Conservation (phyloP, 2,888 invertebrate species). For the Erannis defoliaria region DNA sequence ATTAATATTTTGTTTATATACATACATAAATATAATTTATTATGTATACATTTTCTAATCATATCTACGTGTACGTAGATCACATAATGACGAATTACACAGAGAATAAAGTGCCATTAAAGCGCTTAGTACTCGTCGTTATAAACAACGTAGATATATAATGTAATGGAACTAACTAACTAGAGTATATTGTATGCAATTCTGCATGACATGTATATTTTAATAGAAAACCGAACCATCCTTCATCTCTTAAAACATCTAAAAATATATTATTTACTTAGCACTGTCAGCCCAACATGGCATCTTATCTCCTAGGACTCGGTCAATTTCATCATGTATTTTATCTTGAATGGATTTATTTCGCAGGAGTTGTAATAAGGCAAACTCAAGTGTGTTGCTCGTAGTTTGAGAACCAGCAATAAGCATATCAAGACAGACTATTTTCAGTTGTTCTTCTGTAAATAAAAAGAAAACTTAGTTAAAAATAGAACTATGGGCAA, state of each 20-base stretch:
- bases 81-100: no score
- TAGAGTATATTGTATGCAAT: no score
- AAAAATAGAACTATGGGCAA: background rate
- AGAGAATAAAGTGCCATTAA: no score
- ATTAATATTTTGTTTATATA: no score
- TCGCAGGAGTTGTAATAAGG: constrained; percentile 85
- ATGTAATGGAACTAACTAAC: no score
- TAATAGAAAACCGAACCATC: background rate
- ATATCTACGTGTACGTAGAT: no score
- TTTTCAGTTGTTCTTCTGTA: constrained; percentile 76
- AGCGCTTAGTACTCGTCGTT: no score
- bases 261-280: constrained; percentile 54
- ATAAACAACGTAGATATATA: no score
- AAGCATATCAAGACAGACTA: constrained; percentile 89
- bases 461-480: constrained; percentile 42
- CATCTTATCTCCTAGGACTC: constrained; percentile 75
- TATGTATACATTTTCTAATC: no score
- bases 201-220: background rate
- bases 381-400: constrained; percentile 88
- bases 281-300: constrained; percentile 71
- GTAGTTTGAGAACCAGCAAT: constrained; percentile 92
- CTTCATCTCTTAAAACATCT: background rate
- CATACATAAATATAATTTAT: no score
- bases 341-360: constrained; percentile 86
- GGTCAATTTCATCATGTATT: constrained; percentile 88